Evolutionary conservation across 1,140 invertebrate species (phyloP), one percentile per base, ranked within the genome.

Genomic region (Muscidifurax raptorellus): DNA sequence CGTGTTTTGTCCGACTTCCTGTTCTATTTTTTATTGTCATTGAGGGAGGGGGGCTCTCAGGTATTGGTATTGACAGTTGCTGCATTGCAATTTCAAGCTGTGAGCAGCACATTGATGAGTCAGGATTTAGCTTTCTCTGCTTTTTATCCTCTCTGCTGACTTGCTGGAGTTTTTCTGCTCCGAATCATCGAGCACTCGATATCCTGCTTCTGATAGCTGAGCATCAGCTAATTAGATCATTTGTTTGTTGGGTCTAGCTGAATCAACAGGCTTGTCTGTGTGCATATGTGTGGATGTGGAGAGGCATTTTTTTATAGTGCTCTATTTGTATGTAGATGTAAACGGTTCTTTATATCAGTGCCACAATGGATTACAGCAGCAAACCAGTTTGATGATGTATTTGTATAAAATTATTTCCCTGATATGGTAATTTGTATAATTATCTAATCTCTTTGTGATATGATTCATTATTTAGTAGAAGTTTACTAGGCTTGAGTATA

Each of bases 91-190:
- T 75, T 82, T 66, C 25, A n/a, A 82, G 28, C 22, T 59, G 67
- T 1, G 27, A 71, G 27, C 22, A 71, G 67, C 67, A 71, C 27
- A 32, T 32, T 32, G 28, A 76, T 82, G 52, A 82, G 22, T 82
- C 72, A 66, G 36, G 36, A 77, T 28, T 30, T 78, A 32, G 47
- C 47, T 59, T 64, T 78, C 76, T 27, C 36, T 64, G 47, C 28
- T n/a, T 72, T 32, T 82, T 44, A 18, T 25, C 18, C n/a, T 74
- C 18, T 7, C 72, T 79, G 67, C 18, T 44, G 15, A 22, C 30
- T 71, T 44, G 3, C 32, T 40, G 22, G 36, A 74, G 72, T 74
- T 74, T 78, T 64, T 59, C 27, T 78, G 47, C 47, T 78, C 36
- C 76, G 28, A 28, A 78, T 78, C 76, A 64, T 78, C 9, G 2